These are phyloP conservation scores for Drosophila asahinai DNA, from an alignment of 1,140 invertebrate genomes.

Conservation along the genomic window DNA sequence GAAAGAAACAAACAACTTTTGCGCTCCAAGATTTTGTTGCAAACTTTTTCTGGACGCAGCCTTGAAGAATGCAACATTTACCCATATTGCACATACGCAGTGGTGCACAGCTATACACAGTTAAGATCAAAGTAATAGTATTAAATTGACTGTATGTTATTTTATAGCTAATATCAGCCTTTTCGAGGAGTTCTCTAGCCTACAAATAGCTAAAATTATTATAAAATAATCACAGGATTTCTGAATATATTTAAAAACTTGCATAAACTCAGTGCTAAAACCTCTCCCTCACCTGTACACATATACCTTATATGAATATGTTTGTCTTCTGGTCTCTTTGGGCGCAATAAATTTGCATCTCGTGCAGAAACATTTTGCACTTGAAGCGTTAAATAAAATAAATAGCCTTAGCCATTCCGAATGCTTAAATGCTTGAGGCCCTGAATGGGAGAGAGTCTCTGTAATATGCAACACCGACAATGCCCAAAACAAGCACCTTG, in stretches of 20 bases:
- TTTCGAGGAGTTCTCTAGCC: neutral
- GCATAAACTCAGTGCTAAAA: no score
- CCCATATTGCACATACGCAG: conserved; percentile 11
- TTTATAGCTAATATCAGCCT: no score
- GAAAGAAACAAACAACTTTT: conserved; percentile 57
- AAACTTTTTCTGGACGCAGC: conserved; percentile 44
- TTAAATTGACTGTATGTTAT: neutral
- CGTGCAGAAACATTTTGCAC: conserved; percentile 48
- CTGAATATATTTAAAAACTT: neutral
- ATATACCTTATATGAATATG: neutral
- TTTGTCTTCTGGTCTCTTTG: conserved; percentile 11
- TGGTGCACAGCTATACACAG: neutral
- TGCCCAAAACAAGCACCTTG: conserved; percentile 9
- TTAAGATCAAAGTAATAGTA: neutral
- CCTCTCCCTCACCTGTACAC: neutral
- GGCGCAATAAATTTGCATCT: conserved; percentile 53
- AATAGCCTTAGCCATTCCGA: conserved; percentile 43
- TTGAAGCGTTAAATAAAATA: conserved; percentile 61
- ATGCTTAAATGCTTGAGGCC: conserved; percentile 56
- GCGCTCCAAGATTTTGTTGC: conserved; percentile 50
- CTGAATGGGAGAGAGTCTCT: conserved; percentile 9
- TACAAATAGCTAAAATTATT: neutral
- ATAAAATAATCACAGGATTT: neutral
- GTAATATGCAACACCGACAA: conserved; percentile 40
- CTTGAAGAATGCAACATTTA: conserved; percentile 36